Evolutionary conservation across 2,888 invertebrate genomes (phyloP), one percentile per base, ranked within the genome.

Genomic region (Coelinius sp.): DNA sequence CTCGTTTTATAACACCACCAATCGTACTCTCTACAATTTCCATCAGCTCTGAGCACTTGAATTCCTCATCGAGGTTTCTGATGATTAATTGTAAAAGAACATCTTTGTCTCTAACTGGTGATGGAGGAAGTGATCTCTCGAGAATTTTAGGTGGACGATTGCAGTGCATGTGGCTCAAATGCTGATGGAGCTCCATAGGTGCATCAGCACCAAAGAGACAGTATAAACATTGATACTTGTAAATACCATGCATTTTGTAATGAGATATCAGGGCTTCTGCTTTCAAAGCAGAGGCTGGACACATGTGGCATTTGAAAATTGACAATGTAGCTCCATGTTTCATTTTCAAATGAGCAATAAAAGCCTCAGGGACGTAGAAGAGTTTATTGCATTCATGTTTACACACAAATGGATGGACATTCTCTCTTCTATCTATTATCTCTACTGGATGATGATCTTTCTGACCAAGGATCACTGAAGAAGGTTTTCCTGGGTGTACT

Each of bases 161-260:
- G 44, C 85, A 86, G 80, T 90, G 90, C n/a, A 78, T 75, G 4
- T 80, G 75, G 24, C 88, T 87, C 71, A 91, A 88, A 84, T 92
- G 92, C 8, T 80, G 82, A 41, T 89, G 84, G 73, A 91, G 84
- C 2, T 88, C 88, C 1, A 83, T 82, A 1, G 83, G 76, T 1
- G 80, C 81, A 12, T 86, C 82, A 1, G 86, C 81, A 1, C 89
- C 90, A 76, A 82, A 84, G 0, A 82, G 56, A 77, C 91, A 91
- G 78, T 90, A 90, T 2, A 89, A 82, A 74, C 91, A 91, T 73
- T 90, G 89, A 71, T 87, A 90, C 22, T 86, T 86, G 65, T 84
- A 85, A 59, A 89, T 86, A 1, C 85, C 83, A 68, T 90, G 90
- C 4, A 73, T 56, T 20, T 86, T 85, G 75, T 89, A 88, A 78